phyloP scores from a whole-genome alignment of 1,140 invertebrate species.

The Bradynema listronoti region DNA sequence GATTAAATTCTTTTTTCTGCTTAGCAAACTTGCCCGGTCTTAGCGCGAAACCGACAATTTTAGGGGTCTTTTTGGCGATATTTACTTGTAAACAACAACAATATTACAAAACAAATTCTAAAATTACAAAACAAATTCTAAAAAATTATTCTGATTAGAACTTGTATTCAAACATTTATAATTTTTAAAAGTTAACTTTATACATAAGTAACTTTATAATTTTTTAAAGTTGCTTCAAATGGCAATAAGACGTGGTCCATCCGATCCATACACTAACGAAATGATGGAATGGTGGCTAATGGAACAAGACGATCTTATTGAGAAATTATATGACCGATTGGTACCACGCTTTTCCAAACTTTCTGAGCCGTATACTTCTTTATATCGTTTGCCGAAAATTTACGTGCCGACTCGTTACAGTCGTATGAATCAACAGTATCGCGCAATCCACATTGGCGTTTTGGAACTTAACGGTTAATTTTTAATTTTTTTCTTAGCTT shows the following conservation, averaged over 20 bases:
- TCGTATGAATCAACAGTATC: constrained; percentile 19
- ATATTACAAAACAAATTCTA: no score
- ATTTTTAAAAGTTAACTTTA: constrained; percentile 17
- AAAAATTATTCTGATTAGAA: no score
- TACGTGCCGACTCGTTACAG: constrained; percentile 21
- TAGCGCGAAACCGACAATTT: no score
- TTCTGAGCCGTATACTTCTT: constrained; percentile 39
- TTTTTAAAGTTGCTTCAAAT: constrained; percentile 47
- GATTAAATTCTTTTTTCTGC: no score
- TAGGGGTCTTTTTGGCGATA: no score
- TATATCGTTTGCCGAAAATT: constrained; percentile 36
- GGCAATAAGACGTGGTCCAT: constrained; percentile 38
- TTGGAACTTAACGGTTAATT: constrained; percentile 45
- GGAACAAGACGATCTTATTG: constrained; percentile 24
- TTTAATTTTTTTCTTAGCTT: constrained; percentile 23
- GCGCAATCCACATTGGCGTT: constrained; percentile 33
- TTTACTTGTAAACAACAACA: no score
- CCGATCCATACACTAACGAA: constrained; percentile 49
- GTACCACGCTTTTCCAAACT: constrained; percentile 37
- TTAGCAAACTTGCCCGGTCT: no score
- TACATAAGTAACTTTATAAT: neutral
- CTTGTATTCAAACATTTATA: constrained; percentile 13
- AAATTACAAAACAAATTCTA: no score
- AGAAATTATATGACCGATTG: constrained; percentile 41
- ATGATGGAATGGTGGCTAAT: constrained; percentile 54